Base-by-base conservation (phyloP, 2,888 invertebrate genomes). In the Rosalia funebris region DNA sequence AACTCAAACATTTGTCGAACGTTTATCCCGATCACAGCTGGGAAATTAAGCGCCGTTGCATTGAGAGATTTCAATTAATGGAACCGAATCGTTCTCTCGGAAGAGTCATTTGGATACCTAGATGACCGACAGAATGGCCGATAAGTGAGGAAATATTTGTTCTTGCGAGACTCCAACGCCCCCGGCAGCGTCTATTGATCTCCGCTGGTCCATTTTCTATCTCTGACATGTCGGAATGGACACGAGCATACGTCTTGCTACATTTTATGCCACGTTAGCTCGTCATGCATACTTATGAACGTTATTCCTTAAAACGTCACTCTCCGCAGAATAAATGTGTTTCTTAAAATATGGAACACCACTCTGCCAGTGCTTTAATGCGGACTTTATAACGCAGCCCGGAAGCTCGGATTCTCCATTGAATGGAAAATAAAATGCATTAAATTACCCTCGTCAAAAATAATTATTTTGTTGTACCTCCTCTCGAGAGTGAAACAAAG, bases 271-370 rank as follows among this genome's bases (percentile, higher is more conserved):
- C 61, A 64, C 64, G 68, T 65, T 66, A 68, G 64, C 70, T 65
- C 68, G 65, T 70, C 68, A 66, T 68, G 70, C 70, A 70, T 68
- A 68, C 70, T 68, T 66, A 70, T 68, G 61, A 63, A 62, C 36
- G 54, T 59, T 37, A 69, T 66, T 66, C 57, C 61, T 65, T 60
- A 62, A 60, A 62, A 62, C 52, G 66, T 63, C 66, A 57, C 60
- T 62, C 44, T 17, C 17, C 58, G 48, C 52, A 52, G 61, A 63
- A 69, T 69, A 62, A 65, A 66, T 66, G 60, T 60, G 46, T 42
- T 63, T 57, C 57, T 58, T 52, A 45, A 37, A 57, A 54, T 62
- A 45, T 45, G 36, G 20, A 9, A 47, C 48, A 37, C 37, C 55
- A 48, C 25, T 17, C 52, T 53, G 42, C 57, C 53, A 57, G 47